Conservation (phyloP, 2,113 vertebrate genomes). For the Microtus pennsylvanicus region DNA sequence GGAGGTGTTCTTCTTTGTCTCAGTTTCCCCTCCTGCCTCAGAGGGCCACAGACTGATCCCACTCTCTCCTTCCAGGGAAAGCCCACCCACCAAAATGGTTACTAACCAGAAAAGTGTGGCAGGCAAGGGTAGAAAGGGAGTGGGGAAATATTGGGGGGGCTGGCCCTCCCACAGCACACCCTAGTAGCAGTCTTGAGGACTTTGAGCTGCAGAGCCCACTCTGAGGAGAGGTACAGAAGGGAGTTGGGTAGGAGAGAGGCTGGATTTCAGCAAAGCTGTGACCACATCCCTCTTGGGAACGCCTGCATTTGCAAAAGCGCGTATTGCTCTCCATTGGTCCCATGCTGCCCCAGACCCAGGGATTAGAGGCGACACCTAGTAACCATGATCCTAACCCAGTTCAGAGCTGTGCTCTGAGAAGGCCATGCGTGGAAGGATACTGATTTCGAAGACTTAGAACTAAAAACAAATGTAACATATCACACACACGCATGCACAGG, state of each 20-base stretch:
- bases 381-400: not conserved
- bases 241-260: not conserved
- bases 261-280: not conserved
- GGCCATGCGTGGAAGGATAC: not conserved
- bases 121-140: not conserved
- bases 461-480: not conserved
- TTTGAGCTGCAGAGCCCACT: not conserved
- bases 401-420: not conserved
- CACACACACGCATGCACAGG: not conserved
- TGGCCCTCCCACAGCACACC: slow-evolving; percentile 12
- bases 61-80: not conserved
- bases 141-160: not conserved
- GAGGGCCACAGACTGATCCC: not conserved
- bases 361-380: rapidly evolving
- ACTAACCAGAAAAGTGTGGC: not conserved
- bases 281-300: not conserved
- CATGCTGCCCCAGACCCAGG: not conserved
- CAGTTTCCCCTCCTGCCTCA: not conserved
- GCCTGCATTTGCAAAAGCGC: not conserved
- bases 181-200: not conserved
- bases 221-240: not conserved
- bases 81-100: not conserved
- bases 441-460: not conserved
- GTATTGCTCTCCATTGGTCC: not conserved
- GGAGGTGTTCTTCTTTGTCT: not conserved